Base-by-base conservation (phyloP, 2,113 vertebrate species). In the Uria lomvia region DNA sequence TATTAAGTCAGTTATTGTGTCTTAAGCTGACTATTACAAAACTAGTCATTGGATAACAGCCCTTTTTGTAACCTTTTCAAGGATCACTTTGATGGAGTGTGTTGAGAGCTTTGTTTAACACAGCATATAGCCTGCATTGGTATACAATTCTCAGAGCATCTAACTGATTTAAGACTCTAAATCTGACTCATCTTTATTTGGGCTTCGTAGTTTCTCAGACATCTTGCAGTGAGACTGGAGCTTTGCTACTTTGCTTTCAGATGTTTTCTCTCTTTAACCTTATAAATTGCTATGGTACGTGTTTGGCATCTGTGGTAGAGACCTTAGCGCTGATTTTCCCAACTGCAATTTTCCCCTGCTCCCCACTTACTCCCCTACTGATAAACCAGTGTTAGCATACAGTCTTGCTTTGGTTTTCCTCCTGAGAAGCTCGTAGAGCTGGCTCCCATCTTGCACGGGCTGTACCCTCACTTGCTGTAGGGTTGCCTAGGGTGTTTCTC, bases 271-370 rank as follows among this genome's bases (percentile, higher is more conserved):
- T 66, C 36, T 68, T 56, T 66, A 62, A n/a, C 4, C 7, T 52
- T 38, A 36, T 1, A 66, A 42, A 15, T 67, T 47, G 18, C 32
- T 60, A 5, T 24, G 26, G 26, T 62, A 24, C 0, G 0, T 14
- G 0, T 32, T 75, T 62, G 58, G 11, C 26, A 42, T 42, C 34
- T 80, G 12, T 32, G 11, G 15, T 58, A 53, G 56, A 67, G 84
- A 56, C 15, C 6, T 32, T 60, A 17, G 22, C 27, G 40, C 50
- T 52, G 50, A 11, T 63, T 40, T 49, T 86, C 36, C 17, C 30
- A 15, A 6, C 53, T 67, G n/a, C 8, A 32, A 1, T 45, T 73
- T 85, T 53, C 13, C 30, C 7, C 15, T 6, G 11, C 14, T 65
- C 11, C 14, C 11, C 5, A 34, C 5, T 8, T 52, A 36, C 52